A percentile compares a stretch with the other conserved stretches of the same genome.
phyloP scores from a whole-genome alignment of 2,888 invertebrate genomes.

The Callinectes sapidus region DNA sequence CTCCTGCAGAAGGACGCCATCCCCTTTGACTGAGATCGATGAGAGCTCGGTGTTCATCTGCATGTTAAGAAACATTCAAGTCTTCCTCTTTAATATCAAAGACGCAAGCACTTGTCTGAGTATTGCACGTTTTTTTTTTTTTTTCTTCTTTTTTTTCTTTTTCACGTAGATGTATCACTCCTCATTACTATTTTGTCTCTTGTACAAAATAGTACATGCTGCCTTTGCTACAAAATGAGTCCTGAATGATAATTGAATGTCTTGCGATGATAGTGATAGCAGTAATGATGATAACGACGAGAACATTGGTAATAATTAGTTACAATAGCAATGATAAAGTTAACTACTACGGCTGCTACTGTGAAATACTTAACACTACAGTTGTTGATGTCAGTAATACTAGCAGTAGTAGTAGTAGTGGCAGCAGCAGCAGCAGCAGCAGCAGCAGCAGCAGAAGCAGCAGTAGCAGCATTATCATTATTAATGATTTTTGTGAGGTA shows the following conservation, averaged over 20 bases:
- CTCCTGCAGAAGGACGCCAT: neutral
- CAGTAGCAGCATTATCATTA: neutral
- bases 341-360: neutral
- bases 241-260: neutral
- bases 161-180: neutral
- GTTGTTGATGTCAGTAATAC: neutral
- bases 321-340: neutral
- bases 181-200: neutral
- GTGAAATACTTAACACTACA: neutral
- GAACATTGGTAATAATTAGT: neutral
- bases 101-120: neutral
- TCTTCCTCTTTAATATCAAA: neutral
- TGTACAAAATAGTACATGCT: neutral
- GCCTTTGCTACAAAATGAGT: neutral
- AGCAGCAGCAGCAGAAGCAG: too few relatives aligned
- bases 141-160: too few relatives aligned
- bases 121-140: too few relatives aligned
- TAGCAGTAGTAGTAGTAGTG: neutral
- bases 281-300: neutral
- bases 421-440: too few relatives aligned
- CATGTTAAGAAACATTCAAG: neutral
- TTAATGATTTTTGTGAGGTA: neutral
- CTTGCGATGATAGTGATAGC: neutral
- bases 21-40: conserved; percentile 1
- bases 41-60: neutral